A percentile compares a stretch with the other conserved stretches of the same genome.
These are phyloP conservation scores for Anastatus disparis DNA, from an alignment of 1,140 invertebrate species.

Conservation along the genomic window DNA sequence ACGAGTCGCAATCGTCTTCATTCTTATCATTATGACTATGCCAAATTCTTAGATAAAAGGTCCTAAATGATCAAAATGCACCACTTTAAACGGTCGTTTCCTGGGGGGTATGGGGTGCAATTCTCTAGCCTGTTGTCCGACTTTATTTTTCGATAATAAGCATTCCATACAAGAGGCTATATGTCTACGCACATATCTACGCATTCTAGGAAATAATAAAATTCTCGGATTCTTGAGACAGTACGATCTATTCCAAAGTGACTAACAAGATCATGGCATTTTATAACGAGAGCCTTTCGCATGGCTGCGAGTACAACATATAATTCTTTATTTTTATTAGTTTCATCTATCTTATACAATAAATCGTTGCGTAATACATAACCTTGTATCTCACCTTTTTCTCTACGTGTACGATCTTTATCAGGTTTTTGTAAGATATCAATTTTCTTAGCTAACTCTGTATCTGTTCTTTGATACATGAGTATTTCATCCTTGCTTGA, in stretches of 20 bases:
- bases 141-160: constrained; percentile 29
- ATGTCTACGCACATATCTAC: constrained; percentile 17
- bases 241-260: constrained; percentile 38
- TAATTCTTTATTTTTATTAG: background rate
- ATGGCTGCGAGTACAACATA: constrained; percentile 29
- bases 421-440: constrained; percentile 13
- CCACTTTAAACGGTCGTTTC: constrained; percentile 29
- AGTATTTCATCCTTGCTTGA: constrained; percentile 27
- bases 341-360: background rate
- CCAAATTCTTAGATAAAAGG: too few relatives aligned
- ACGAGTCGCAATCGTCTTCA: too few relatives aligned
- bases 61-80: constrained; percentile 42
- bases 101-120: constrained; percentile 43
- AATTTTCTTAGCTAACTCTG: background rate
- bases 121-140: constrained; percentile 31
- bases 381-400: constrained; percentile 16
- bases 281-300: constrained; percentile 31
- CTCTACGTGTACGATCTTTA: background rate
- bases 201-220: constrained; percentile 41
- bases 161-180: constrained; percentile 30
- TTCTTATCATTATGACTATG: too few relatives aligned
- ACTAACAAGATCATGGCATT: constrained; percentile 21
- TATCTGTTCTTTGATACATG: constrained; percentile 31
- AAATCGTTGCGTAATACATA: constrained; percentile 23
- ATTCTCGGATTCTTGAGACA: background rate